A percentile compares a stretch with the other conserved stretches of the same genome.
phyloP scores from a whole-genome alignment of 2,797 vertebrate species.

The Bufotes viridis region DNA sequence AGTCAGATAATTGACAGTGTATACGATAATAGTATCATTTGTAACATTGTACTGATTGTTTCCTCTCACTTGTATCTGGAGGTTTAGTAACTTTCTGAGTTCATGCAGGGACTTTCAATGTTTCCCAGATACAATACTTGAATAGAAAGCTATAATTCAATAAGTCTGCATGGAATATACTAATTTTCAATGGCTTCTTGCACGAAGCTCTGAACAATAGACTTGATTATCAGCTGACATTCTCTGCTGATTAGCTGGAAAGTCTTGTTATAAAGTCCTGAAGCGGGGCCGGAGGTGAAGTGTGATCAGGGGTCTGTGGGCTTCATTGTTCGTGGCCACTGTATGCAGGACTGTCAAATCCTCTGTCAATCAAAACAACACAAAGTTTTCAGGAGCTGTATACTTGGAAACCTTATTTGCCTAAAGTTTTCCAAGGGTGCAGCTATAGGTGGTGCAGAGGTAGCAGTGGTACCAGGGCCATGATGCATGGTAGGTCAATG shows the following conservation, averaged over 20 bases:
- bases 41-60: not conserved
- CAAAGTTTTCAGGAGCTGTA: not conserved
- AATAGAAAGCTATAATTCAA: constrained; percentile 69
- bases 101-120: constrained; percentile 69
- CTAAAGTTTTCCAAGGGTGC: not conserved
- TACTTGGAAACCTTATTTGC: not conserved
- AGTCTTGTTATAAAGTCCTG: constrained; percentile 66
- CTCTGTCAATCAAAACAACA: not conserved
- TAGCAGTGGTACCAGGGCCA: not conserved
- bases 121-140: constrained; percentile 66
- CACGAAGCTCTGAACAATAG: constrained; percentile 66
- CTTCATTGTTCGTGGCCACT: not conserved
- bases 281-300: constrained; percentile 63
- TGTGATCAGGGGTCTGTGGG: not conserved
- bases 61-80: not conserved
- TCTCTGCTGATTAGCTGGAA: constrained; percentile 67
- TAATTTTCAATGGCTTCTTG: constrained; percentile 68
- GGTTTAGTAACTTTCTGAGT: constrained; percentile 61
- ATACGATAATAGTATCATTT: not conserved
- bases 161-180: constrained; percentile 64
- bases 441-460: not conserved
- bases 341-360: not conserved
- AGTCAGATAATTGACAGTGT: not conserved
- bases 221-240: constrained; percentile 66
- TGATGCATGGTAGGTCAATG: too few relatives aligned